Percentiles rank a stretch among this genome's conserved stretches.
Conservation (phyloP, 2,113 vertebrate species). For the Otus sunia region DNA sequence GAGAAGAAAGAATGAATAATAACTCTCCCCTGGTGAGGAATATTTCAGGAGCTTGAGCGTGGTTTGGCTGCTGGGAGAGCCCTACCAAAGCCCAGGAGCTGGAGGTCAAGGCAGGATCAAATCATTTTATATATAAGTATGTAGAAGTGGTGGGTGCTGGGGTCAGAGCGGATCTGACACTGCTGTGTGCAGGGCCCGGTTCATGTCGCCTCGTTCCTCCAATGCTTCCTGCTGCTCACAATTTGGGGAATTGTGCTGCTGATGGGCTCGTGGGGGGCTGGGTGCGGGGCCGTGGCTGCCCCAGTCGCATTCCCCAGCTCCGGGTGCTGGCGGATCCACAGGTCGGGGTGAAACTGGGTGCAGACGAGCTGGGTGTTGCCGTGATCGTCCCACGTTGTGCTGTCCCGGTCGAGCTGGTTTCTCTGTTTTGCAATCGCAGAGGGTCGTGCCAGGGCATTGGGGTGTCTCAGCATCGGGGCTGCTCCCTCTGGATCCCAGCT, state of each 20-base stretch:
- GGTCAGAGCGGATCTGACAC: background rate
- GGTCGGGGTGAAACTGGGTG: background rate
- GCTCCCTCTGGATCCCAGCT: background rate
- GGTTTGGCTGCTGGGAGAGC: background rate
- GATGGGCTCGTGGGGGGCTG: background rate
- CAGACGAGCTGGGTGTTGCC: background rate
- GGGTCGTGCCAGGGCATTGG: background rate
- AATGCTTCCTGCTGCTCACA: background rate
- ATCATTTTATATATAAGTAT: background rate
- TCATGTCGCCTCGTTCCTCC: fast-evolving
- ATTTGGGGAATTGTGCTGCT: background rate
- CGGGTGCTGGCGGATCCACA: background rate
- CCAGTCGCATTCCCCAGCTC: fast-evolving
- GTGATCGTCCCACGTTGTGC: fast-evolving
- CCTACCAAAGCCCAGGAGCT: background rate
- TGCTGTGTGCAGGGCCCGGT: background rate
- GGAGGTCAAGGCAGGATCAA: background rate
- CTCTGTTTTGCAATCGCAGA: background rate
- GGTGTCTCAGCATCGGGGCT: background rate
- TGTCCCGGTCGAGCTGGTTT: background rate
- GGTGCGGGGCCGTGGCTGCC: background rate
- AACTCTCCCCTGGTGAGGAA: background rate
- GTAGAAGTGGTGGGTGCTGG: background rate
- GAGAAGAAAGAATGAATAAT: background rate
- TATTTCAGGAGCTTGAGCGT: background rate